Evolutionary conservation across 2,113 vertebrate genomes (phyloP).

Genomic region (Smithornis capensis): DNA sequence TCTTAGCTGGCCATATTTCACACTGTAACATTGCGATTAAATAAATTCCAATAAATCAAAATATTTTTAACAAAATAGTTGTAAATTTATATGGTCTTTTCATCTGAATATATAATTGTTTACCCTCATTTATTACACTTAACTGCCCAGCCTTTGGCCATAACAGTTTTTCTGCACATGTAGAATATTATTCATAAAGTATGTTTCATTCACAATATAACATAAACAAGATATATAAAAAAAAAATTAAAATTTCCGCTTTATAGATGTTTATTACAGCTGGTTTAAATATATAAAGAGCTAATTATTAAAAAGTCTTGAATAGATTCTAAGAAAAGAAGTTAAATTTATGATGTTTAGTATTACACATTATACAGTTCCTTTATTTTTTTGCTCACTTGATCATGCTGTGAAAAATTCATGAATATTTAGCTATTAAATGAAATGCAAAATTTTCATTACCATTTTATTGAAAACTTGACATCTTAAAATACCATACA

Average conservation of each 20-base stretch:
- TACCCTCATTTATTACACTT: constrained; percentile 13
- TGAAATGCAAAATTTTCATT: constrained; percentile 85
- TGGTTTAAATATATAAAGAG: constrained; percentile 65
- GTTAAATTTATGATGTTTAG: constrained; percentile 76
- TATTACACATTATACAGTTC: constrained; percentile 77
- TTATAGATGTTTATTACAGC: constrained; percentile 60
- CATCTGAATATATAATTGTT: not conserved
- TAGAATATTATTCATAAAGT: constrained; percentile 64
- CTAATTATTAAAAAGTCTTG: constrained; percentile 70
- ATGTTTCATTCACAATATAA: constrained; percentile 51
- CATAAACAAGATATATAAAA: constrained; percentile 65
- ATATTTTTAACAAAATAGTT: not conserved
- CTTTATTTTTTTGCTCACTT: constrained; percentile 80
- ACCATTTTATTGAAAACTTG: constrained; percentile 86
- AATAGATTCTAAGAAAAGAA: constrained; percentile 71
- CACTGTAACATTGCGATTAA: not conserved
- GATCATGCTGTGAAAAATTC: constrained; percentile 80
- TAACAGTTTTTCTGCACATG: constrained; percentile 64
- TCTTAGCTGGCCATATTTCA: not conserved
- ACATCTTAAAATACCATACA: constrained; percentile 86
- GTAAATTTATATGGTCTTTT: not conserved
- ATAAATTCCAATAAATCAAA: constrained; percentile 15
- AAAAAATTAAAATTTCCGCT: constrained; percentile 69
- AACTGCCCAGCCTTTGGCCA: constrained; percentile 49
- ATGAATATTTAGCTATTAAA: constrained; percentile 87